Percentiles rank a stretch among this genome's conserved stretches.
These are phyloP conservation scores for Micropoecilia bifurca DNA, from an alignment of 2,797 vertebrate genomes.

Conservation along the genomic window DNA sequence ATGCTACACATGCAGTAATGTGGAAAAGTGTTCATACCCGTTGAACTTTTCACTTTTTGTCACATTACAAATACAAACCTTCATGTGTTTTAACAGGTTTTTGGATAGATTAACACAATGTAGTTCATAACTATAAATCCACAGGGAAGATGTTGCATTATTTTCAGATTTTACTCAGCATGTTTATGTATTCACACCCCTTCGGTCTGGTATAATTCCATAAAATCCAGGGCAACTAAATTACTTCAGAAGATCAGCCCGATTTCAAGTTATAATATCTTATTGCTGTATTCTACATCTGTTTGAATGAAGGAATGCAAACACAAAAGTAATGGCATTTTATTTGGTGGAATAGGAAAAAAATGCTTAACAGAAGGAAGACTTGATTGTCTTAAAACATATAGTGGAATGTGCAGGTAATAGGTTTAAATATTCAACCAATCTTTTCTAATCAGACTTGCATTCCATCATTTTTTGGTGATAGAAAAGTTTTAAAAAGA, in stretches of 20 bases:
- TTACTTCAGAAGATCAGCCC: background rate
- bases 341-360: no score
- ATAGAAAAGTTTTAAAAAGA: no score
- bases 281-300: no score
- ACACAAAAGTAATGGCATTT: no score
- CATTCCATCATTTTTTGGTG: no score
- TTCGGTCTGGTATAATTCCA: background rate
- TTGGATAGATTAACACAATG: background rate
- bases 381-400: no score
- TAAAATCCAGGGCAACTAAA: background rate
- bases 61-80: background rate
- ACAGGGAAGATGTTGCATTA: background rate
- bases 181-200: background rate
- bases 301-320: no score
- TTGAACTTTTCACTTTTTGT: background rate
- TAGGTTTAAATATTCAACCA: no score
- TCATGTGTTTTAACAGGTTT: background rate
- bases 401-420: no score
- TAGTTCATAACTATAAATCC: background rate
- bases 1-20: conserved; percentile 53
- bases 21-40: background rate
- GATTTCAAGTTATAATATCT: no score
- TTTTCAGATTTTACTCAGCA: background rate
- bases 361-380: no score
- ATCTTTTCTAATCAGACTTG: no score